Percentiles rank a stretch among this genome's conserved stretches.
These are phyloP conservation scores for Girardia tigrina DNA, from an alignment of 2,888 invertebrate species.

Conservation along the genomic window DNA sequence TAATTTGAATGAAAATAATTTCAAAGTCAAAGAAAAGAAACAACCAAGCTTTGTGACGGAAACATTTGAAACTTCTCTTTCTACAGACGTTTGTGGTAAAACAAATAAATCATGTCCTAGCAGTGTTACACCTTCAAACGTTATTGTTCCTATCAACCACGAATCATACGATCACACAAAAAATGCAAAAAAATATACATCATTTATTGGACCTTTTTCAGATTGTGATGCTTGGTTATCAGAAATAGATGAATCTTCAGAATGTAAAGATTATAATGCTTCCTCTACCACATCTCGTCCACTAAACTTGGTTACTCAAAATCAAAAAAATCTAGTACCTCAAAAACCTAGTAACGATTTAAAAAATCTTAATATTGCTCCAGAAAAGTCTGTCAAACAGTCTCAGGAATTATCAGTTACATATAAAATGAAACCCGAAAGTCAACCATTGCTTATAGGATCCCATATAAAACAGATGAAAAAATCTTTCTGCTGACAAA, in stretches of 20 bases:
- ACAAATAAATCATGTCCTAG: too few relatives aligned
- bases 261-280: neutral
- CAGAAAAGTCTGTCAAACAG: neutral
- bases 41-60: too few relatives aligned
- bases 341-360: neutral
- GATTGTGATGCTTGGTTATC: neutral
- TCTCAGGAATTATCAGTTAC: neutral
- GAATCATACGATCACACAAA: neutral
- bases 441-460: slow-evolving; percentile 33
- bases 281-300: neutral
- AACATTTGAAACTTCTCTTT: too few relatives aligned
- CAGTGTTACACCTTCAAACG: too few relatives aligned
- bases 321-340: too few relatives aligned
- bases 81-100: too few relatives aligned
- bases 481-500: slow-evolving; percentile 28
- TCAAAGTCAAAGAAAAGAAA: too few relatives aligned
- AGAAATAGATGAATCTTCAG: neutral
- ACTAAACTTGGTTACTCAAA: too few relatives aligned
- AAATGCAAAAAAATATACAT: neutral
- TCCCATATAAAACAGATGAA: slow-evolving; percentile 33
- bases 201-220: neutral
- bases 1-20: too few relatives aligned
- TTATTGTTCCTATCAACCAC: too few relatives aligned
- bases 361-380: neutral
- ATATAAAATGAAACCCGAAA: slow-evolving; percentile 24